Evolutionary conservation across 2,113 vertebrate genomes (phyloP), one percentile per base, ranked within the genome.

Genomic region (Clarias gariepinus): DNA sequence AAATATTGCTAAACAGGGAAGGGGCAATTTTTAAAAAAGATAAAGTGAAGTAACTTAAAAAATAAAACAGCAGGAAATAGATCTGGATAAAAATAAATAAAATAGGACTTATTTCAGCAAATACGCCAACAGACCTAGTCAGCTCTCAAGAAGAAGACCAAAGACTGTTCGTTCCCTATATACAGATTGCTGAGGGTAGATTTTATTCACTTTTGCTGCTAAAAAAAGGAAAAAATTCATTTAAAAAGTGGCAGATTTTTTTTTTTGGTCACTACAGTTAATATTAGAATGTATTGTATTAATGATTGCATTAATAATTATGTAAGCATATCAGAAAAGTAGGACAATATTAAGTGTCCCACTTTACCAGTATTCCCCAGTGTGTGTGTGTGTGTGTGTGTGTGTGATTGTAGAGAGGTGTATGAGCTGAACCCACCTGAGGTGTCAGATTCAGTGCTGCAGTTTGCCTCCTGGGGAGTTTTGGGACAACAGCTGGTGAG

Each of bases 361-460:
- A 47, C 6, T 47, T 47, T 47, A 47, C 47, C 47, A 47, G 47
- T 47, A 47, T 47, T 47, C 47, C 47, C 47, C 47, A 47, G 47
- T 47, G 47, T 47, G 47, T 47, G 30, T 3, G 21, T 63, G 58
- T 77, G 87, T 80, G 69, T 41, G 11, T 76, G 64, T 84, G 30
- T 90, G 13, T 86, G 64, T 88, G 8, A 79, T 93, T 94, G 85
- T 94, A 99, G 98, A 94, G 98, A 99, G 94, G 98, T 99, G 91
- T 95, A 94, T 93, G 97, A 99, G 96, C 92, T 99, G 93, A 99
- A 99, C 91, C 98, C 98, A 86, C 98, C 98, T 9, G 98, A 99
- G 92, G 98, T 99, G 82, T 96, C 96, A 9, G 95, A 99, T 87
- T 98, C 98, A 3, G 88, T 98, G 81, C 95, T 99, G 61, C 98